Base-by-base conservation (phyloP, 1,140 invertebrate species). In the Chymomyza costata region DNA sequence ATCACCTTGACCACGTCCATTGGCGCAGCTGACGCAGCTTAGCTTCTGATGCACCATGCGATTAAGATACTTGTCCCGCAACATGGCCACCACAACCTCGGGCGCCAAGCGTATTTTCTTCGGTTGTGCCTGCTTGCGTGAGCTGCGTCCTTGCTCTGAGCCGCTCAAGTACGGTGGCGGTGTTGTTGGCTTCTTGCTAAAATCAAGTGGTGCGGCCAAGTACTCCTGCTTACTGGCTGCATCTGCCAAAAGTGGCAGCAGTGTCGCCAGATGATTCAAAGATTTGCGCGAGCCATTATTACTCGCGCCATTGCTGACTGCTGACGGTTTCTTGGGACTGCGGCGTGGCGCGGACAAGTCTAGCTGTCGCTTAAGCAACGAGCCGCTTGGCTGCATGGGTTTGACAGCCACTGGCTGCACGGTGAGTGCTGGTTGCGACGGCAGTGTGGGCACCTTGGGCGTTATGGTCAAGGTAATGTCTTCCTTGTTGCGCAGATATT, bases 121-220 rank as follows among this genome's bases (percentile, higher is more conserved):
- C 10, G 85, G 85, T 60, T 86, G 83, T 18, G 84, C 78, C 58
- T 86, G 85, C 48, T 85, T 86, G 17, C 85, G 85, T 2, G 82
- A 82, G 13, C 68, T 81, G 44, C 64, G 69, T 8, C 50, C 54
- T 16, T 59, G 53, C 32, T 69, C 64, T 2, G 37, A 21, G 0
- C 17, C 31, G 3, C 34, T 14, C 60, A 51, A 0, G 6, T 6
- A 3, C 10, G 44, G 8, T 31, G 32, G 28, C 10, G 28, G 25
- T 37, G 31, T 17, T 40, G 21, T 16, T 21, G 25, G 30, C 39
- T 82, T 84, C 17, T 80, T 84, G 61, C 82, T 84, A 6, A 84
- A 84, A 19, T 84, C 82, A 11, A 84, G 43, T 0, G 82, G 82
- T 1, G 82, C 69, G 2, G 82, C 62, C 16, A 84, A 40, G 16